Conservation (phyloP, 2,113 vertebrate species). For the Cynoglossus semilaevis region DNA sequence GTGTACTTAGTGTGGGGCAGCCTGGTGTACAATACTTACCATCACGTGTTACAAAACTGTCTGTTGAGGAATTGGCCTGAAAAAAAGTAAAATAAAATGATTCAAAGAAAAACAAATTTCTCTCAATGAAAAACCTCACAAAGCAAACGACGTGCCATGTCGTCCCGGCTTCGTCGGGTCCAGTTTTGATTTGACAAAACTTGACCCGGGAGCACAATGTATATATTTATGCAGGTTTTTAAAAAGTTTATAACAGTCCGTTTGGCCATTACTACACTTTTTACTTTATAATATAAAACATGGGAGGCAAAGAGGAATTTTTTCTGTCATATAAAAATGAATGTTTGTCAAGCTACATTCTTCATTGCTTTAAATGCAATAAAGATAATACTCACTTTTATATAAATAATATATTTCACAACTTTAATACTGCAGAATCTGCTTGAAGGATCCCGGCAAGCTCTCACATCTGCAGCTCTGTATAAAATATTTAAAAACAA, state of each 20-base stretch:
- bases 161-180: conserved; percentile 97
- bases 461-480: conserved; percentile 99
- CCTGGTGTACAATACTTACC: conserved; percentile 99
- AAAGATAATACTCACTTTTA: conserved; percentile 99
- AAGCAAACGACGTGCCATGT: conserved; percentile 91
- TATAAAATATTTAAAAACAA: conserved; percentile 99
- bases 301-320: conserved; percentile 83
- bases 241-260: conserved; percentile 99
- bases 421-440: conserved; percentile 99
- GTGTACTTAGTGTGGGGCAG: conserved; percentile 88
- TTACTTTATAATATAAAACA: conserved; percentile 99
- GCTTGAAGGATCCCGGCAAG: conserved; percentile 95
- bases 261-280: conserved; percentile 99
- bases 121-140: conserved; percentile 93
- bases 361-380: conserved; percentile 99
- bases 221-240: conserved; percentile 99
- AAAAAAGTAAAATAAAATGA: background rate
- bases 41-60: conserved; percentile 97
- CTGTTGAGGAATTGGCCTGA: conserved; percentile 90
- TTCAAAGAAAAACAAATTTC: conserved; percentile 77
- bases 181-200: conserved; percentile 96
- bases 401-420: conserved; percentile 99
- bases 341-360: conserved; percentile 99
- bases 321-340: conserved; percentile 99
- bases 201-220: conserved; percentile 99